Base-by-base conservation (phyloP, 2,797 vertebrate genomes). In the Nyctibius grandis region DNA sequence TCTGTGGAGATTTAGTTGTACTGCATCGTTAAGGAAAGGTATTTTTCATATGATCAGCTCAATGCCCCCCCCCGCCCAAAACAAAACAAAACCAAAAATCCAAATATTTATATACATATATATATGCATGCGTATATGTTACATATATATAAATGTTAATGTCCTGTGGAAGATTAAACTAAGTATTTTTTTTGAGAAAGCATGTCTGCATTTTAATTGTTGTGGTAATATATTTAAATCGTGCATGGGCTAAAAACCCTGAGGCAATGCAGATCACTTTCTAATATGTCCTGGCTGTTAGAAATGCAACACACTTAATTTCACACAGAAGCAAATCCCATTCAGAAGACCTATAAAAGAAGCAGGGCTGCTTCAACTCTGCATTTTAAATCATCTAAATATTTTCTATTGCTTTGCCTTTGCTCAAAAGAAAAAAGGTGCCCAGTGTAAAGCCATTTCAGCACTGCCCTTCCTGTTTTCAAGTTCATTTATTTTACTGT, bases 261-360 rank as follows among this genome's bases (percentile, higher is more conserved):
- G 63, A 93, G 86, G 96, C 92, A 95, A 94, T 69, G 79, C 85
- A 95, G 73, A 95, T 95, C 83, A 64, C 45, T 95, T 95, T 94
- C 70, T 94, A 91, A 79, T 96, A 81, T 76, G 87, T 96, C 94
- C 90, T 0, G 33, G 76, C 47, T 94, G 89, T 94, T 96, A 93
- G 80, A 91, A 95, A 96, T 87, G 92, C 72, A 94, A 90, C 87
- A 47, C 69, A 94, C 91, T 95, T 97, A 80, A 94, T 96, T 93
- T 97, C 95, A 95, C 91, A 94, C 75, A 86, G 83, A 95, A 82
- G 83, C 47, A 96, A 97, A 97, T 96, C 91, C 80, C 59, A 91
- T 97, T 95, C 95, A 95, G 81, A 91, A 93, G 73, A 69, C 81
- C 85, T 91, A 77, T 65, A 54, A 75, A 92, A 88, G 76, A 96